These are phyloP conservation scores for Caranx ignobilis DNA, from an alignment of 2,113 vertebrate species.

Conservation along the genomic window DNA sequence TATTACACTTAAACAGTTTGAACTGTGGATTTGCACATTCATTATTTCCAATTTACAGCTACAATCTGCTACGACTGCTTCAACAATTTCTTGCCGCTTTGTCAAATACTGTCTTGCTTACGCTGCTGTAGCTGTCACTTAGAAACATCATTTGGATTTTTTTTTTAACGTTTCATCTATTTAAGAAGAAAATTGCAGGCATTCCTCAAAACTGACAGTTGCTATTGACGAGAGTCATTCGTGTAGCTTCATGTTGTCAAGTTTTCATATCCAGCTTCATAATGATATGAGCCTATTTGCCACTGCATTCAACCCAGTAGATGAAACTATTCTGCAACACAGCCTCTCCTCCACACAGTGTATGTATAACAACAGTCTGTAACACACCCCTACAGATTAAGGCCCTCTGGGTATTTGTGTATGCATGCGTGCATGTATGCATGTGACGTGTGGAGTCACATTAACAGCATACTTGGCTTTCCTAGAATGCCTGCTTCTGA, in stretches of 20 bases:
- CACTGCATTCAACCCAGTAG: neutral
- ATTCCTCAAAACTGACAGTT: constrained; percentile 20
- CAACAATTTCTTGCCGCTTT: neutral
- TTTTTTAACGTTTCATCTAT: neutral
- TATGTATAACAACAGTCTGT: constrained; percentile 8
- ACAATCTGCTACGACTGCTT: neutral
- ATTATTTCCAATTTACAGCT: neutral
- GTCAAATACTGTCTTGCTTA: neutral
- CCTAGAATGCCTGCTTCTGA: constrained; percentile 71
- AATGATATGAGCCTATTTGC: neutral
- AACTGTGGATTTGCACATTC: neutral
- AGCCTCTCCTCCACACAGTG: neutral
- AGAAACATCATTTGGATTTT: neutral
- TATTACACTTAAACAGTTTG: neutral
- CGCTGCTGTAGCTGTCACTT: neutral
- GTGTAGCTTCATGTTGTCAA: neutral
- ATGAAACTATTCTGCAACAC: constrained; percentile 3
- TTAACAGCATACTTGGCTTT: constrained; percentile 55
- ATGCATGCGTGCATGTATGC: constrained; percentile 31
- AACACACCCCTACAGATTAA: constrained; percentile 28
- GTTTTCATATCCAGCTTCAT: neutral
- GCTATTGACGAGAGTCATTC: neutral
- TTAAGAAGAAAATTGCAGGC: neutral
- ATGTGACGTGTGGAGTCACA: constrained; percentile 32
- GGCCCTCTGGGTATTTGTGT: constrained; percentile 45